Evolutionary conservation across 2,797 vertebrate species (phyloP).

Genomic region (Clamator glandarius): DNA sequence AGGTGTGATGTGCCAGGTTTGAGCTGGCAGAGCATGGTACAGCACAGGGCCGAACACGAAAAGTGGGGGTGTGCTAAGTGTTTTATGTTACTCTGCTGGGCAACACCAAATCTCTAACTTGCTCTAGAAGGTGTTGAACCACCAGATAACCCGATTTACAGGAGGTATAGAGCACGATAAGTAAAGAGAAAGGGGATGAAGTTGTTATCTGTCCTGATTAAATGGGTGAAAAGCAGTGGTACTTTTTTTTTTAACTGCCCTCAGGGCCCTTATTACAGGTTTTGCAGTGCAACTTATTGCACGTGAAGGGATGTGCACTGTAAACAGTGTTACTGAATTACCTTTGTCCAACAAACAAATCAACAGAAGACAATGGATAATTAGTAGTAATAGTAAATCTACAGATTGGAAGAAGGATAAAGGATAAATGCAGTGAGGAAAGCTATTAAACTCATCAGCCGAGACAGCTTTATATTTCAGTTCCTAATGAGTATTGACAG

Average conservation of each 20-base stretch:
- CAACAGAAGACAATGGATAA: slow-evolving; percentile 1
- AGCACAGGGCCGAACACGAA: neutral
- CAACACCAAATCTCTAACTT: neutral
- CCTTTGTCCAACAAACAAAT: slow-evolving; percentile 19
- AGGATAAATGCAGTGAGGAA: slow-evolving; percentile 27
- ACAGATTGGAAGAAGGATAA: slow-evolving; percentile 11
- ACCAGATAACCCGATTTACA: slow-evolving; percentile 14
- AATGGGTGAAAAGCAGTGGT: neutral
- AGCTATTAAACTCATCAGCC: slow-evolving; percentile 40
- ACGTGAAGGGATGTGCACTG: neutral
- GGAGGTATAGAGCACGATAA: neutral
- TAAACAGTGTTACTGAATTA: slow-evolving; percentile 14
- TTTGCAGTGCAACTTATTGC: neutral
- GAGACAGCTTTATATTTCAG: slow-evolving; percentile 23
- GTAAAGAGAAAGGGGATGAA: slow-evolving; percentile 8
- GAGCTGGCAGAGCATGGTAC: neutral
- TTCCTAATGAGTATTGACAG: slow-evolving; percentile 37
- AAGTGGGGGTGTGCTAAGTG: neutral
- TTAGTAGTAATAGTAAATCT: slow-evolving; percentile 53
- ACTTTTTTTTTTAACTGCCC: neutral
- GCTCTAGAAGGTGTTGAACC: neutral
- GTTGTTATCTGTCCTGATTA: slow-evolving; percentile 28
- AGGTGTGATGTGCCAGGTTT: neutral
- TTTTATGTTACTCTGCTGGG: neutral
- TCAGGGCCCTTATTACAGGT: neutral